Conservation (phyloP, 2,113 vertebrate genomes). For the Rhinopomastus cyanomelas region DNA sequence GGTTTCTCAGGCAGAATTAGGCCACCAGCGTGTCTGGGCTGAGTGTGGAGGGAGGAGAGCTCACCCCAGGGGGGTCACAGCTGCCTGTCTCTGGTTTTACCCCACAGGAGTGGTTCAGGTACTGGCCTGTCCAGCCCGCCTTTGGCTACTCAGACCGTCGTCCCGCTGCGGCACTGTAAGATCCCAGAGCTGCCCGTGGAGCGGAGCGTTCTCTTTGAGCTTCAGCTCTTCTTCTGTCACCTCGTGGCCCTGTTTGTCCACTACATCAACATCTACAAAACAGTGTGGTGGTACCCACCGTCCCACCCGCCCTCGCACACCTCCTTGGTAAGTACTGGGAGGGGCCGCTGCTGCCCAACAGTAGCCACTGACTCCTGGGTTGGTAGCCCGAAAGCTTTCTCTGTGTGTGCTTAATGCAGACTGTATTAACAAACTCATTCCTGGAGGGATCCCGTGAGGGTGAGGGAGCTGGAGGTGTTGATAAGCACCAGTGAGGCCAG, state of each 20-base stretch:
- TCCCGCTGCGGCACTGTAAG: constrained; percentile 94
- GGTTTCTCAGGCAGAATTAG: fast-evolving
- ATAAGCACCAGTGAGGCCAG: no score
- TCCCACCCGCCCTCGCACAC: constrained; percentile 95
- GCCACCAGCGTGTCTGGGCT: fast-evolving
- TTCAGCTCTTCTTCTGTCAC: constrained; percentile 97
- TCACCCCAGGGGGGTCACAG: not conserved
- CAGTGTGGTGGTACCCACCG: constrained; percentile 97
- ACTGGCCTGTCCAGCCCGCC: constrained; percentile 94
- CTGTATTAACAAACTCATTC: fast-evolving
- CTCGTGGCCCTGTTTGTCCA: constrained; percentile 95
- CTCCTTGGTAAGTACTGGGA: constrained; percentile 85
- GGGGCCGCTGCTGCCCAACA: not conserved
- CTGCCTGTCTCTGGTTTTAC: not conserved
- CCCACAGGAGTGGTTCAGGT: constrained; percentile 87
- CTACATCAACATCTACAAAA: constrained; percentile 99
- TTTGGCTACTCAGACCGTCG: constrained; percentile 89
- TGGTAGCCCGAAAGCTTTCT: fast-evolving
- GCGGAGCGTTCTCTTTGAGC: constrained; percentile 90
- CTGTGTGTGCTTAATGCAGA: fast-evolving
- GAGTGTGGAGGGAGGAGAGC: fast-evolving
- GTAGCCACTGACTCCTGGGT: not conserved
- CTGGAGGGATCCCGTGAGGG: not conserved
- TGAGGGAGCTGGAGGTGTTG: no score
- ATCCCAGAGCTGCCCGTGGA: constrained; percentile 94